phyloP scores from a whole-genome alignment of 1,140 invertebrate species.

The Drosophila arawakana region DNA sequence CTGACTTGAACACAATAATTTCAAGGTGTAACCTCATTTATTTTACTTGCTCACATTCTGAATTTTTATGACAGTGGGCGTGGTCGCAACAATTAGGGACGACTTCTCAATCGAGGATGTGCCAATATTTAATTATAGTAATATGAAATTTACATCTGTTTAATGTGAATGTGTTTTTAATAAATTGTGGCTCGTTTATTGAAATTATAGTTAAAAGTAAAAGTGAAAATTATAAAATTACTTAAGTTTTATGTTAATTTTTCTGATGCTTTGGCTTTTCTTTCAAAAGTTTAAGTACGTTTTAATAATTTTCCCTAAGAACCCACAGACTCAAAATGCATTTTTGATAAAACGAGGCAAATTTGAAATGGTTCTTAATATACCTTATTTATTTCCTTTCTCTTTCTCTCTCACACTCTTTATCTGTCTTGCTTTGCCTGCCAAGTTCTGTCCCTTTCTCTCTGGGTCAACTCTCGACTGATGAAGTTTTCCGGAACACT shows the following conservation, averaged over 20 bases:
- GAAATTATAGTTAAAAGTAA: no score
- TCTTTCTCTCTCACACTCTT: background rate
- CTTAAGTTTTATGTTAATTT: no score
- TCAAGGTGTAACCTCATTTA: slow-evolving; percentile 62
- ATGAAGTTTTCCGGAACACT: slow-evolving; percentile 55
- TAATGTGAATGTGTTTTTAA: background rate
- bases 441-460: background rate
- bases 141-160: background rate
- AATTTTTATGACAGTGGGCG: slow-evolving; percentile 14
- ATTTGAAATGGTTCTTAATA: background rate
- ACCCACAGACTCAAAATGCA: no score
- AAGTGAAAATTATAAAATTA: no score
- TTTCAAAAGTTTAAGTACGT: no score
- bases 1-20: slow-evolving; percentile 22
- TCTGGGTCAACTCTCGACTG: slow-evolving; percentile 26
- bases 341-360: no score
- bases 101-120: slow-evolving; percentile 11
- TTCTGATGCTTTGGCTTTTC: no score
- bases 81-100: slow-evolving; percentile 16
- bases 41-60: slow-evolving; percentile 13
- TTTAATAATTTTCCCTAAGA: no score
- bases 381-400: slow-evolving; percentile 17
- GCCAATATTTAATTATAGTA: background rate
- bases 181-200: background rate
- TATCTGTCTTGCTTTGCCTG: background rate